Conservation (phyloP, 2,888 invertebrate species). For the Hyposoter dolosus region DNA sequence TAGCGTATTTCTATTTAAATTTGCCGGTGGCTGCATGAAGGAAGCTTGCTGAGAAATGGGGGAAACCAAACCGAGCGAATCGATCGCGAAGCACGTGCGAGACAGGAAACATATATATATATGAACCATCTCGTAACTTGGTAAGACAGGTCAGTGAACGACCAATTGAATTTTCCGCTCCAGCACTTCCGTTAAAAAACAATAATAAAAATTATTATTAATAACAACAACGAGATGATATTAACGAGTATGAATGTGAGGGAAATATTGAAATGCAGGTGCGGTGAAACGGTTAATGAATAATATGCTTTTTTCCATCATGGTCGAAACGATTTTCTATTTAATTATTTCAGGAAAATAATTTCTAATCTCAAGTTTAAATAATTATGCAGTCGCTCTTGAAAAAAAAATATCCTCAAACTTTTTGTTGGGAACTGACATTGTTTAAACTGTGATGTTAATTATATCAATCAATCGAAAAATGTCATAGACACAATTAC, state of each 20-base stretch:
- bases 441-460: neutral
- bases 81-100: conserved; percentile 70
- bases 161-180: conserved; percentile 61
- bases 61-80: conserved; percentile 66
- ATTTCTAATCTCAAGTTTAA: neutral
- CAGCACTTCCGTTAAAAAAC: neutral
- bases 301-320: neutral
- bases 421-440: neutral
- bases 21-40: conserved; percentile 19
- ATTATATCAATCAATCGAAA: neutral
- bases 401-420: neutral
- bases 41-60: conserved; percentile 33
- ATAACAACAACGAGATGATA: neutral
- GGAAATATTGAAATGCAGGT: neutral
- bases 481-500: neutral
- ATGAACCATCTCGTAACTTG: conserved; percentile 62
- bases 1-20: conserved; percentile 57
- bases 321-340: neutral
- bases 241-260: neutral
- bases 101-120: conserved; percentile 64
- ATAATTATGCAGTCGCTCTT: neutral
- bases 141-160: conserved; percentile 75
- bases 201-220: neutral
- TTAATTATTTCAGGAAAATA: neutral
- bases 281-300: neutral